A percentile compares a stretch with the other conserved stretches of the same genome.
Conservation (phyloP, 2,113 vertebrate genomes). For the Patagioenas fasciata region DNA sequence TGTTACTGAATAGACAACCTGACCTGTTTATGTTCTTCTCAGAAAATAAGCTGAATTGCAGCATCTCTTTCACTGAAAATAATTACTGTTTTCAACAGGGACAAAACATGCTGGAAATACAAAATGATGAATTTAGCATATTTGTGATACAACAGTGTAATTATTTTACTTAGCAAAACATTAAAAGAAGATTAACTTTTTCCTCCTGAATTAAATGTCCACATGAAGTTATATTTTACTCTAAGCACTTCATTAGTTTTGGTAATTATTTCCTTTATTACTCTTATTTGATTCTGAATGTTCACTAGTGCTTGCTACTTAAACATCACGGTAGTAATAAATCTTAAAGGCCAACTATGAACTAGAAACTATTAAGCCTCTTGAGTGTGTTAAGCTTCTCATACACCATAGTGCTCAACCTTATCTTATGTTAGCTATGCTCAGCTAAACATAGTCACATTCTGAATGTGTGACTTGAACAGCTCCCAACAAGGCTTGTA, state of each 20-base stretch:
- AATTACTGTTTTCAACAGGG: constrained; percentile 10
- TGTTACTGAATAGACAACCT: constrained; percentile 37
- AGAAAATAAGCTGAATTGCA: constrained; percentile 63
- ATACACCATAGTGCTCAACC: background rate
- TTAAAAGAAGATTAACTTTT: constrained; percentile 24
- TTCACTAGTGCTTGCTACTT: background rate
- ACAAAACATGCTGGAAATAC: constrained; percentile 34
- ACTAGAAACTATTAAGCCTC: background rate
- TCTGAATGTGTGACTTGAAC: background rate
- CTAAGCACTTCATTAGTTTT: constrained; percentile 25
- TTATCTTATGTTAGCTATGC: background rate
- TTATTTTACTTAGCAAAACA: constrained; percentile 40
- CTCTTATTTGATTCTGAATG: background rate
- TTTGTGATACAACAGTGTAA: constrained; percentile 43
- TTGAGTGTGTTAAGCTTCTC: background rate
- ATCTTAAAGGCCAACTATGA: background rate
- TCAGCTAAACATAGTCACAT: background rate
- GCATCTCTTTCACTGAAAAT: constrained; percentile 36
- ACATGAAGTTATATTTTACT: constrained; percentile 3
- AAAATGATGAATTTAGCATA: constrained; percentile 45
- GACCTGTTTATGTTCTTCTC: constrained; percentile 53
- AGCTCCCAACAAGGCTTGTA: background rate
- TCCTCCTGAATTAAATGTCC: background rate
- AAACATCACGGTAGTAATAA: background rate
- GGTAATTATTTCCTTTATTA: constrained; percentile 23